Percentiles rank a stretch among this genome's conserved stretches.
Conservation (phyloP, 2,888 invertebrate genomes). For the Portevinia maculata region DNA sequence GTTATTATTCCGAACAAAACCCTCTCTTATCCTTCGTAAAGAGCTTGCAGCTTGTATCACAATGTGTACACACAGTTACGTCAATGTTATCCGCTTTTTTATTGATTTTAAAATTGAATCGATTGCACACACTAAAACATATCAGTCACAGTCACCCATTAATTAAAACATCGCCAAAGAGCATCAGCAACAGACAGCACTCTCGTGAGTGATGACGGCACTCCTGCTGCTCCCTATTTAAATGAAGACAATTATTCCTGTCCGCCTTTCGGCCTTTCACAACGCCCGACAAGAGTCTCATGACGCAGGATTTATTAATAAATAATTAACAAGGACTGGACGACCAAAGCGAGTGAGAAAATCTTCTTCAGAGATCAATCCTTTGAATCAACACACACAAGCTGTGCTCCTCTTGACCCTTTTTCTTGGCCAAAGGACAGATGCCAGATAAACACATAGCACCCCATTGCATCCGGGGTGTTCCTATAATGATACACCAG, state of each 20-base stretch:
- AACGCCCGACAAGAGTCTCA: constrained; percentile 48
- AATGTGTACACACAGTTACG: constrained; percentile 41
- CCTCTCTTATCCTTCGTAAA: constrained; percentile 1
- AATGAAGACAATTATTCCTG: constrained; percentile 48
- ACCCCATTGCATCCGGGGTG: constrained; percentile 64
- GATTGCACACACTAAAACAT: constrained; percentile 26
- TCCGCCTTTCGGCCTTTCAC: constrained; percentile 67
- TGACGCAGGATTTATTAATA: constrained; percentile 73
- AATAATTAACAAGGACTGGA: constrained; percentile 48
- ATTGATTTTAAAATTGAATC: constrained; percentile 62
- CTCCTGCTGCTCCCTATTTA: constrained; percentile 48
- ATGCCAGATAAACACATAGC: constrained; percentile 68
- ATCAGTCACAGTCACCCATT: constrained; percentile 61
- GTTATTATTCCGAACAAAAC: constrained; percentile 10
- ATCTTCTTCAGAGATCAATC: constrained; percentile 16
- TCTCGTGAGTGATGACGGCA: neutral
- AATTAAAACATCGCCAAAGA: neutral
- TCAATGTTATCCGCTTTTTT: constrained; percentile 49
- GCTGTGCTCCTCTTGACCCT: constrained; percentile 69
- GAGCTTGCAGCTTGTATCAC: constrained; percentile 33
- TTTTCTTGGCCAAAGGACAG: constrained; percentile 72
- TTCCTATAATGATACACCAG: constrained; percentile 69
- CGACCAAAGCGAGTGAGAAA: neutral
- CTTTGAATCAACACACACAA: constrained; percentile 52
- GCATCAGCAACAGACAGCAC: constrained; percentile 18